A percentile compares a stretch with the other conserved stretches of the same genome.
These are phyloP conservation scores for Pyrrhosoma nymphula DNA, from an alignment of 2,888 invertebrate genomes.

Conservation along the genomic window DNA sequence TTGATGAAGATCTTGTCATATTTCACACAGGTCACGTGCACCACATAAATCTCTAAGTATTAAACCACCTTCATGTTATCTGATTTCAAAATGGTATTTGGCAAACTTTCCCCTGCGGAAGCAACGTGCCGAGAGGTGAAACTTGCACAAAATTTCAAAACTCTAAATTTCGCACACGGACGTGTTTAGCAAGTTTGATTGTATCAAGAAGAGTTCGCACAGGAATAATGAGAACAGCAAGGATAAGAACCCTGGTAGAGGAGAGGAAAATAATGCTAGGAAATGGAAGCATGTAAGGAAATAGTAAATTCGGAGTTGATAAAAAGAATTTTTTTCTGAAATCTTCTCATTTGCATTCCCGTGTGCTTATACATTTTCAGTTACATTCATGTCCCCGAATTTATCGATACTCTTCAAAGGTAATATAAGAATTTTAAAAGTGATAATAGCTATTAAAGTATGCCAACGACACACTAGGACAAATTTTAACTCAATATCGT, in stretches of 20 bases:
- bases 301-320: too few species aligned
- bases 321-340: too few species aligned
- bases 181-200: background rate
- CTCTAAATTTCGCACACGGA: background rate
- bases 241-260: background rate
- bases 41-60: background rate
- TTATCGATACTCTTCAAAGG: too few species aligned
- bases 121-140: background rate
- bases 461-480: too few species aligned
- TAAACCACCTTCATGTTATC: background rate
- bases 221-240: background rate
- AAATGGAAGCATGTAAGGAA: too few species aligned
- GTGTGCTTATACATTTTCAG: too few species aligned
- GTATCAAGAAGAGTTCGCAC: background rate
- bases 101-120: background rate
- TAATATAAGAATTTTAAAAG: too few species aligned
- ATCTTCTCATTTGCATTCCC: too few species aligned
- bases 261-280: background rate
- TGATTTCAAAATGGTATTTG: background rate
- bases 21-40: background rate
- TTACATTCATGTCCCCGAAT: too few species aligned
- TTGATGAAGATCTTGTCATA: background rate
- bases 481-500: too few species aligned
- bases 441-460: too few species aligned
- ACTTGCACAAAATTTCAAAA: background rate